Percentiles rank a stretch among this genome's conserved stretches.
phyloP scores from a whole-genome alignment of 2,888 invertebrate genomes.

The Ormyrus labotus region DNA sequence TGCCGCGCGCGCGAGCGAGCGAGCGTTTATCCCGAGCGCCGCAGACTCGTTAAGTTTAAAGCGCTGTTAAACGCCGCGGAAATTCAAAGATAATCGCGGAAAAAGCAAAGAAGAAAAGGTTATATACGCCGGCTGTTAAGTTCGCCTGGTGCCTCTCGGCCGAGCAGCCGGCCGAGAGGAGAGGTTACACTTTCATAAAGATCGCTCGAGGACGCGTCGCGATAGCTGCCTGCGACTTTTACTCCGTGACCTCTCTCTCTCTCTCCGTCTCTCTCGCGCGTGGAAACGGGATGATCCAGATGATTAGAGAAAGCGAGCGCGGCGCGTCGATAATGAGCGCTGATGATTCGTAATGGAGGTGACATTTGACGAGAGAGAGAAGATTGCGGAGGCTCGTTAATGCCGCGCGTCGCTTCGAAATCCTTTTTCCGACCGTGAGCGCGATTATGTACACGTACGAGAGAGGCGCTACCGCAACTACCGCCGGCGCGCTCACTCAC shows the following conservation, averaged over 20 bases:
- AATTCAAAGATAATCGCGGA: not conserved
- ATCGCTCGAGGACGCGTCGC: constrained; percentile 22
- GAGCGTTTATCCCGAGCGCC: too few species aligned
- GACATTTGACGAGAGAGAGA: constrained; percentile 47
- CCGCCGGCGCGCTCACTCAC: not conserved
- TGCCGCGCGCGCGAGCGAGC: too few species aligned
- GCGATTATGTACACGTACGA: not conserved
- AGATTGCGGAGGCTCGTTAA: constrained; percentile 45
- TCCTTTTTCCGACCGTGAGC: constrained; percentile 35
- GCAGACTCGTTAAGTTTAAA: too few species aligned
- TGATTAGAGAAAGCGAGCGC: constrained; percentile 50
- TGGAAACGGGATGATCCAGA: constrained; percentile 46
- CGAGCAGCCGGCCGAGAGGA: not conserved
- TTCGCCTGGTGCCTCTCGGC: too few species aligned
- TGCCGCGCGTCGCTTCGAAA: constrained; percentile 20
- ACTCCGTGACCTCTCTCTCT: constrained; percentile 47
- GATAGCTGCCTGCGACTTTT: constrained; percentile 32
- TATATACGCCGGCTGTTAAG: too few species aligned
- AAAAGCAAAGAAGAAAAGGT: not conserved
- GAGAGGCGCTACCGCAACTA: not conserved
- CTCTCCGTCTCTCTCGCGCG: too few species aligned
- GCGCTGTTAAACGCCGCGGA: not conserved
- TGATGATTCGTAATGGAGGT: constrained; percentile 50
- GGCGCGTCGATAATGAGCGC: constrained; percentile 45
- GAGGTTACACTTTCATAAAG: constrained; percentile 34